Base-by-base conservation (phyloP, 2,113 vertebrate genomes). In the Lycaon pictus region DNA sequence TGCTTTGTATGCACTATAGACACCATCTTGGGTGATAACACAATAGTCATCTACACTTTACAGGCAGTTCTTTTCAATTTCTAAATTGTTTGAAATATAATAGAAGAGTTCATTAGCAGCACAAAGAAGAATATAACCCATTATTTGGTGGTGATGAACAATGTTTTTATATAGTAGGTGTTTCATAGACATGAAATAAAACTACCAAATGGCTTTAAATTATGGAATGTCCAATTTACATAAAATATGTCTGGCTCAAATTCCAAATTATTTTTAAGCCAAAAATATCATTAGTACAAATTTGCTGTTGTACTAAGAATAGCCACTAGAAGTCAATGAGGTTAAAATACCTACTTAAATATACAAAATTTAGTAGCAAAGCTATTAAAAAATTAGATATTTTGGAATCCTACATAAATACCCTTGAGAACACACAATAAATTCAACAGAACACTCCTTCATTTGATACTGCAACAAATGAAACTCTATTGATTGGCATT, bases 401-500 rank as follows among this genome's bases (percentile, higher is more conserved):
- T 65, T 55, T 55, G 13, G 15, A 11, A 8, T 81, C 13, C 11
- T 76, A 55, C 0, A 8, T 60, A 84, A 88, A 7, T 88, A n/a
- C 23, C 25, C 16, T 4, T 67, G 53, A 81, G 43, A 85, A 62
- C 13, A 2, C 32, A 76, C 11, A 82, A 56, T 65, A 77, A 85
- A 85, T 89, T 89, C 20, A 89, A 37, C 56, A 88, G 29, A 72
- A 72, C 17, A 27, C 4, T 43, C 55, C 32, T 62, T 87, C 11
- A 65, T 29, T 82, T 85, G 51, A 58, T 81, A 35, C 6, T 56
- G 9, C 37, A 91, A 51, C 37, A 76, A 74, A 74, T 62, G 20
- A 76, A 92, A 91, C 32, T 58, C 22, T 88, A 51, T n/a, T 62
- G 80, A 81, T 65, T 77, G 65, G 7, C 60, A 90, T 87, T 96